Base-by-base conservation (phyloP, 2,797 vertebrate genomes). In the Microctenopoma steveboyesi region DNA sequence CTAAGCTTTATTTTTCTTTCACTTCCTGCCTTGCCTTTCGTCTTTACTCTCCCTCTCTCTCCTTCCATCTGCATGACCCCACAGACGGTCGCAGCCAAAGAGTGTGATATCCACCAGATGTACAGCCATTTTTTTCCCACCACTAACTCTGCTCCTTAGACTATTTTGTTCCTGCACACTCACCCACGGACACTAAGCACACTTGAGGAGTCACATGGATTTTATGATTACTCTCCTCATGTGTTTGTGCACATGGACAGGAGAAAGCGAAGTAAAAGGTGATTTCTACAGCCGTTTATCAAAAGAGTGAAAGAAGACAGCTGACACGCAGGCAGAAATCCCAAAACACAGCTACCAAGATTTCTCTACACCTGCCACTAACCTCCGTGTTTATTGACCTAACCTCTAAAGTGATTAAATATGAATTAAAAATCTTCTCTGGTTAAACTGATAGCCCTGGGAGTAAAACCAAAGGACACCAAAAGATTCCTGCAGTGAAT, bases 391-490 rank as follows among this genome's bases (percentile, higher is more conserved):
- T 68, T 66, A 79, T 74, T 72, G 58, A 69, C 67, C 15, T 84
- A 83, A 85, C 85, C 72, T 75, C 59, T 51, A 60, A 82, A 79
- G 54, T 84, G 47, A 83, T 85, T 78, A 79, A 86, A 87, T 74
- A 75, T 64, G 58, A 82, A 86, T 82, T 76, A 61, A 81, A 16
- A 73, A 83, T 77, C 40, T 76, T 63, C 61, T 67, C 53, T 69
- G 84, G 75, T 87, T 85, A 81, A 88, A 91, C 69, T 78, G 57
- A 81, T 63, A 64, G 69, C 54, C 79, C 70, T 63, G 59, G 68
- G 71, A 81, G 66, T 67, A 78, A 87, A 74, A 84, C 59, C 72
- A 71, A 37, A 74, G 25, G 11, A 30, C 53, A 70, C 78, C 85
- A 72, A 82, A 69, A 84, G 74, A 85, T 67, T 84, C 80, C 83